Evolutionary conservation across 2,888 invertebrate species (phyloP).

Genomic region (Leuctra nigra): DNA sequence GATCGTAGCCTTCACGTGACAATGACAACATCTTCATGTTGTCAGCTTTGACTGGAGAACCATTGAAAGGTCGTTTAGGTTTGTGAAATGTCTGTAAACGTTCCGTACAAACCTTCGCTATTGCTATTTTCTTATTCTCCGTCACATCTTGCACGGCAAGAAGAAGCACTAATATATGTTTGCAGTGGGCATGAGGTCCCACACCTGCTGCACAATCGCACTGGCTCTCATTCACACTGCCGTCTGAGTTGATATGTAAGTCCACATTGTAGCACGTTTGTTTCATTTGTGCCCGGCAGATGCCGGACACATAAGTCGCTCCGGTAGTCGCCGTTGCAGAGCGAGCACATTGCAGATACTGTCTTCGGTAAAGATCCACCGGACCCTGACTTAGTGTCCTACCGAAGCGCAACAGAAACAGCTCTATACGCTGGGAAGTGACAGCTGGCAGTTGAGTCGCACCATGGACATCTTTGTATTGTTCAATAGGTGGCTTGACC

Average conservation of each 20-base stretch:
- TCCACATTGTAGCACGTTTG: slow-evolving; percentile 23
- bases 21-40: not conserved
- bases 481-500: not conserved
- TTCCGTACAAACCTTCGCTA: slow-evolving; percentile 14
- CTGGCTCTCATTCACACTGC: slow-evolving; percentile 18
- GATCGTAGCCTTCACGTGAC: not conserved
- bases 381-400: not conserved
- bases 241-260: slow-evolving; percentile 9
- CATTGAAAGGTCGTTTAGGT: slow-evolving; percentile 17
- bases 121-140: not conserved
- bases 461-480: not conserved
- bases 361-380: not conserved
- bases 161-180: slow-evolving; percentile 22
- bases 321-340: no score
- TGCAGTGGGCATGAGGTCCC: slow-evolving; percentile 23
- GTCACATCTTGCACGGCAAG: slow-evolving; percentile 1
- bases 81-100: slow-evolving; percentile 21
- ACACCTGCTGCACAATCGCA: slow-evolving; percentile 25
- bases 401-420: not conserved
- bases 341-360: not conserved
- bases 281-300: slow-evolving; percentile 23
- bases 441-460: not conserved
- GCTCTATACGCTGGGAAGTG: not conserved
- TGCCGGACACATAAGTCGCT: slow-evolving; percentile 13
- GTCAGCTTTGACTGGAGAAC: slow-evolving; percentile 22